Conservation (phyloP, 2,888 invertebrate species). For the Theretra japonica region DNA sequence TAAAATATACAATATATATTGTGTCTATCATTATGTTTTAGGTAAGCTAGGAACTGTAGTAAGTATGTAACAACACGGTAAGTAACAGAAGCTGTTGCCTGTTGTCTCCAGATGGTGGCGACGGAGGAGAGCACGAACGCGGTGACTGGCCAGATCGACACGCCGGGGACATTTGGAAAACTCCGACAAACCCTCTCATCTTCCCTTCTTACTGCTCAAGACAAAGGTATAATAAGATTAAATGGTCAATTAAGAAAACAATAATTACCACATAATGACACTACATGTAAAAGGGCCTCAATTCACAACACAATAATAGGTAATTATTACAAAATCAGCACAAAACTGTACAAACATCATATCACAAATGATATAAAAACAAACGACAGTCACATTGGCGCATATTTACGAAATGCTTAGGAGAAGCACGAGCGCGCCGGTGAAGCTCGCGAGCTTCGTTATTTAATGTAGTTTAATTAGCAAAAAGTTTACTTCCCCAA, state of each 20-base stretch:
- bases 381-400: neutral
- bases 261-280: neutral
- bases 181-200: slow-evolving; percentile 92
- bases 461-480: slow-evolving; percentile 47
- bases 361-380: neutral
- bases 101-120: slow-evolving; percentile 90
- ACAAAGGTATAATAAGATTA: slow-evolving; percentile 86
- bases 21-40: neutral
- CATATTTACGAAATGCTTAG: neutral
- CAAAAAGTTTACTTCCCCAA: slow-evolving; percentile 45
- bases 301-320: neutral
- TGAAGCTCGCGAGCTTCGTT: neutral
- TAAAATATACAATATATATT: neutral
- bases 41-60: neutral
- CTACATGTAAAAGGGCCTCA: too few species aligned
- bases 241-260: neutral
- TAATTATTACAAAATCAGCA: slow-evolving; percentile 25
- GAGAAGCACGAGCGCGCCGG: too few species aligned
- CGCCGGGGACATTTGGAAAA: slow-evolving; percentile 92
- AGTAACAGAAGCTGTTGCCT: neutral
- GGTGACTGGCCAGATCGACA: slow-evolving; percentile 85
- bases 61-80: neutral
- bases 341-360: neutral
- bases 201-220: slow-evolving; percentile 92
- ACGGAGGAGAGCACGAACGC: slow-evolving; percentile 88